phyloP scores from a whole-genome alignment of 1,140 invertebrate species.

The Antheraea pernyi region DNA sequence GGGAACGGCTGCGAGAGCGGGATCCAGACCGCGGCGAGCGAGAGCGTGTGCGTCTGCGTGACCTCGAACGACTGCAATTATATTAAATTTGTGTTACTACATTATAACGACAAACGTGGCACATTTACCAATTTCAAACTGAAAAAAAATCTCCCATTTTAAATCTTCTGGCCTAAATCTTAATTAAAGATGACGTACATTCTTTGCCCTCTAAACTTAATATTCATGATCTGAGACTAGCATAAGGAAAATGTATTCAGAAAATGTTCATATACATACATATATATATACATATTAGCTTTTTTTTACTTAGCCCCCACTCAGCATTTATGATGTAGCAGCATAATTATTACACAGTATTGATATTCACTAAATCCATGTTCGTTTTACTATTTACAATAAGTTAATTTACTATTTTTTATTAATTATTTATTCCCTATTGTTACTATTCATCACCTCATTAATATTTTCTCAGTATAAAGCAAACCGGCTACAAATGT shows the following conservation, averaged over 20 bases:
- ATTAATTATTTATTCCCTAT: neutral
- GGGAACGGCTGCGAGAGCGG: slow-evolving; percentile 62
- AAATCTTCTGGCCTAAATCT: too few species aligned
- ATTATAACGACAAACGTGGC: neutral
- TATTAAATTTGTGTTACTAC: slow-evolving; percentile 2
- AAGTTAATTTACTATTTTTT: too few species aligned
- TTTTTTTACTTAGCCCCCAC: neutral
- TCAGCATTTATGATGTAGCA: neutral
- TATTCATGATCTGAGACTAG: too few species aligned
- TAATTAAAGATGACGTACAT: too few species aligned
- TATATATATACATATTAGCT: neutral
- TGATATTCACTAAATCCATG: too few species aligned
- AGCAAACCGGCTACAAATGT: too few species aligned
- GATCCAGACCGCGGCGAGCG: slow-evolving; percentile 67
- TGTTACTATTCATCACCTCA: neutral
- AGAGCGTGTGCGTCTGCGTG: slow-evolving; percentile 60
- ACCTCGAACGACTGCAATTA: slow-evolving; percentile 57
- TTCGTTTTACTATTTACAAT: too few species aligned
- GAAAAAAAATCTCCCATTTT: too few species aligned
- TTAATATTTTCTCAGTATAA: neutral
- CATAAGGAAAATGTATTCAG: too few species aligned
- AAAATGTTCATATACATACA: too few species aligned
- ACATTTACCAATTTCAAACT: too few species aligned
- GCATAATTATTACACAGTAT: neutral
- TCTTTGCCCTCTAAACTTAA: too few species aligned